Evolutionary conservation across 2,797 vertebrate species (phyloP).

Genomic region (Enteromius unitaeniatus): DNA sequence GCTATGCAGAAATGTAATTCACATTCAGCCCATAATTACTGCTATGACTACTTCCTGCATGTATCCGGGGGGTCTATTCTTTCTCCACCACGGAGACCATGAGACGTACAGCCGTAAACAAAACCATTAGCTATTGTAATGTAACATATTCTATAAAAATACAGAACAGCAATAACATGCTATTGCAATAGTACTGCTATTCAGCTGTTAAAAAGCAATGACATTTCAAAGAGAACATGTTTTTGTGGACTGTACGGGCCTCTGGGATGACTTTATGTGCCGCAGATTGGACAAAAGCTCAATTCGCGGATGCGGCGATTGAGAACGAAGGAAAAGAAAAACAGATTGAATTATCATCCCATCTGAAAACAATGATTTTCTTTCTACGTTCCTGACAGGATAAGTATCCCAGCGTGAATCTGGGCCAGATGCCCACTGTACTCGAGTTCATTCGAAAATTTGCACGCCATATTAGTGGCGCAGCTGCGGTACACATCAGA

Average conservation of each 20-base stretch:
- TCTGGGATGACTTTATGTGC: conserved; percentile 24
- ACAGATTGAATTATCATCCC: conserved; percentile 24
- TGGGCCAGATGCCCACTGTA: conserved; percentile 47
- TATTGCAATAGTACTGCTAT: conserved; percentile 57
- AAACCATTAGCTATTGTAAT: conserved; percentile 63
- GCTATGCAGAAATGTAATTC: not conserved
- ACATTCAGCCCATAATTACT: not conserved
- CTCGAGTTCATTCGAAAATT: conserved; percentile 39
- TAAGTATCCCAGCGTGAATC: conserved; percentile 21
- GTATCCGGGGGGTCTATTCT: conserved; percentile 64
- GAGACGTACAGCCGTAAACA: conserved; percentile 64
- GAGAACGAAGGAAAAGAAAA: conserved; percentile 2
- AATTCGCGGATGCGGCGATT: conserved; percentile 1
- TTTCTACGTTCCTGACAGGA: conserved; percentile 30
- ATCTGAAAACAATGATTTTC: conserved; percentile 33
- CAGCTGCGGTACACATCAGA: conserved; percentile 43
- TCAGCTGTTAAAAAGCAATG: conserved; percentile 44
- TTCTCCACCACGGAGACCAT: conserved; percentile 61
- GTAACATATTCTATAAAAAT: conserved; percentile 66
- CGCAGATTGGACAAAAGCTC: conserved; percentile 14
- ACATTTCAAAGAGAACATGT: conserved; percentile 43
- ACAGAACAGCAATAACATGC: conserved; percentile 64
- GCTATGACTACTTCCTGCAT: conserved; percentile 40
- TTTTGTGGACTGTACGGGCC: conserved; percentile 23
- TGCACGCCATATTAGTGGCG: conserved; percentile 39